Evolutionary conservation across 2,888 invertebrate genomes (phyloP).

Genomic region (Cheilosia impressa): DNA sequence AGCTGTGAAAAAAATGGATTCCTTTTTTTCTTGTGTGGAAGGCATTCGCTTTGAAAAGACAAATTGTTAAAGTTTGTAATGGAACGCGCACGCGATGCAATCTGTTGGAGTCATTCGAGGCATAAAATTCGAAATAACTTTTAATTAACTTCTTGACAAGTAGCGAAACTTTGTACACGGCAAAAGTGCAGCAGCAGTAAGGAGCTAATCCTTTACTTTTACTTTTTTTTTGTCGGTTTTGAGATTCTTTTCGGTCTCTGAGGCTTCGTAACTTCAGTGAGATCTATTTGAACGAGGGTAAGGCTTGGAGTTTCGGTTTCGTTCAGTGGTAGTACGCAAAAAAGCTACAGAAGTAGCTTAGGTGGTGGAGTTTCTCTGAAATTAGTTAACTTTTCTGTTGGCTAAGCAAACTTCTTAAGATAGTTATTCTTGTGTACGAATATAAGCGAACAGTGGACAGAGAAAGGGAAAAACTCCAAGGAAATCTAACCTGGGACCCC

Average conservation of each 20-base stretch:
- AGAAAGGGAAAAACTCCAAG: too few relatives aligned
- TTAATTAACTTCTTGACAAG: slow-evolving; percentile 76
- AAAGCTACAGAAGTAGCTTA: too few relatives aligned
- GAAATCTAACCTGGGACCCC: too few relatives aligned
- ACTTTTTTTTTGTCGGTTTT: slow-evolving; percentile 6
- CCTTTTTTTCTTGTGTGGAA: neutral
- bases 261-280: slow-evolving; percentile 47
- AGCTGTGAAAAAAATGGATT: neutral
- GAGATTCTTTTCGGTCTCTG: neutral
- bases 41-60: slow-evolving; percentile 59
- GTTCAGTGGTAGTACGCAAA: neutral
- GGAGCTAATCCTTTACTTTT: slow-evolving; percentile 23
- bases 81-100: slow-evolving; percentile 61
- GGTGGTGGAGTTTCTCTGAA: neutral
- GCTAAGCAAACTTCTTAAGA: too few relatives aligned
- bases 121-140: slow-evolving; percentile 75
- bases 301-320: neutral
- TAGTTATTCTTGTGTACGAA: too few relatives aligned
- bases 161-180: slow-evolving; percentile 65
- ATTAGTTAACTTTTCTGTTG: too few relatives aligned
- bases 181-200: slow-evolving; percentile 17
- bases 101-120: slow-evolving; percentile 71
- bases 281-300: slow-evolving; percentile 31
- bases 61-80: slow-evolving; percentile 73
- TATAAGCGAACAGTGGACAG: too few relatives aligned